These are phyloP conservation scores for Perizoma flavofasciatum DNA, from an alignment of 2,888 invertebrate genomes.

Conservation along the genomic window DNA sequence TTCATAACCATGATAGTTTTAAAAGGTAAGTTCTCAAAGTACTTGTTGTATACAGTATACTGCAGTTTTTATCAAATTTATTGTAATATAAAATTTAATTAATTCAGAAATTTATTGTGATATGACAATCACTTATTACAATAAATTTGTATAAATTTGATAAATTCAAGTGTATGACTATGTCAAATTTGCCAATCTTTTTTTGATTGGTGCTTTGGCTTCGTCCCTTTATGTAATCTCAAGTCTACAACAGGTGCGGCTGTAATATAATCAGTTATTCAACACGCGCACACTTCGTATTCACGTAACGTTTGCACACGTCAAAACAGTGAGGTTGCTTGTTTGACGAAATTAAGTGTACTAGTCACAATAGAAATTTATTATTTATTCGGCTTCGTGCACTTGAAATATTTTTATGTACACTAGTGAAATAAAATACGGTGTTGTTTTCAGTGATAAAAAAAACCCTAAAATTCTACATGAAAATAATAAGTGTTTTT, in stretches of 20 bases:
- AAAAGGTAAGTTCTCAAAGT: no score
- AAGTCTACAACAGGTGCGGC: slow-evolving; percentile 56
- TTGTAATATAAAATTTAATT: no score
- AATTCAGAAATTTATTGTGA: no score
- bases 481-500: no score
- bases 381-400: slow-evolving; percentile 47
- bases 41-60: no score
- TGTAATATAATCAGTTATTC: slow-evolving; percentile 63
- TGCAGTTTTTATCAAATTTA: no score
- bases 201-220: slow-evolving; percentile 8
- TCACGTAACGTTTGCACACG: slow-evolving; percentile 43
- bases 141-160: no score
- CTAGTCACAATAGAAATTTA: slow-evolving; percentile 50
- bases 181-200: slow-evolving; percentile 3
- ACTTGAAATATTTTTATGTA: background rate
- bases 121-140: no score
- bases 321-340: slow-evolving; percentile 62
- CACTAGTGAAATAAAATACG: background rate
- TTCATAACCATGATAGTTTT: no score
- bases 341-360: slow-evolving; percentile 66
- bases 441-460: background rate
- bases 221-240: slow-evolving; percentile 8
- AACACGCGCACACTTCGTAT: slow-evolving; percentile 49
- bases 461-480: background rate
- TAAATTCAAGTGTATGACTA: no score